A percentile compares a stretch with the other conserved stretches of the same genome.
These are phyloP conservation scores for Pelobates fuscus DNA, from an alignment of 2,113 vertebrate species.

Conservation along the genomic window DNA sequence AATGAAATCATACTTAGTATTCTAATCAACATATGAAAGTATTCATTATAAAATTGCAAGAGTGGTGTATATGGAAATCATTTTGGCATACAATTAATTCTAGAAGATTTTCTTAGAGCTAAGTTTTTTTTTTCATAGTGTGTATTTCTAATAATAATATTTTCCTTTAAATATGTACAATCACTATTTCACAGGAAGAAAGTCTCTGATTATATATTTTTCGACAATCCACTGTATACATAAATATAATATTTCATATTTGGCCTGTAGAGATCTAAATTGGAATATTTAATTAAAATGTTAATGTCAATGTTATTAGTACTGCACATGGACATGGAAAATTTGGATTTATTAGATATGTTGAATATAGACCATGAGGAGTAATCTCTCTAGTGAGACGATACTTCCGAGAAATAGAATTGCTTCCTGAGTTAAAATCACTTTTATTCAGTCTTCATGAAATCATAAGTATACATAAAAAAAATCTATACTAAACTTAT, in stretches of 20 bases:
- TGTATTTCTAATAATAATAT: slow-evolving; percentile 36
- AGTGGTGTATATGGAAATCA: slow-evolving; percentile 64
- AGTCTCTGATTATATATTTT: slow-evolving; percentile 15
- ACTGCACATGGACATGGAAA: slow-evolving; percentile 11
- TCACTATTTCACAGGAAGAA: slow-evolving; percentile 28
- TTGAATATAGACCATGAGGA: too few relatives aligned
- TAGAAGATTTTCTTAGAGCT: slow-evolving; percentile 21
- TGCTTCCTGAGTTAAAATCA: too few relatives aligned
- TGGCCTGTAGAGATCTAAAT: slow-evolving; percentile 7
- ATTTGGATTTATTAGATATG: not conserved
- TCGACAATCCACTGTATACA: slow-evolving; percentile 20
- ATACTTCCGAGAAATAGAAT: too few relatives aligned
- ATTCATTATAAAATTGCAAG: slow-evolving; percentile 70
- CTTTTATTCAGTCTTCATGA: too few relatives aligned
- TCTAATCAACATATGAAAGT: slow-evolving; percentile 77
- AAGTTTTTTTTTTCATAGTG: not conserved
- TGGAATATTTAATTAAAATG: slow-evolving; percentile 42
- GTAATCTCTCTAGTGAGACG: too few relatives aligned
- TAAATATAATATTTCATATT: slow-evolving; percentile 14
- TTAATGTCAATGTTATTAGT: slow-evolving; percentile 38
- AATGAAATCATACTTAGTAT: slow-evolving; percentile 78
- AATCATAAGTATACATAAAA: too few relatives aligned
- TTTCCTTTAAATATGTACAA: slow-evolving; percentile 27
- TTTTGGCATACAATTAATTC: slow-evolving; percentile 40
- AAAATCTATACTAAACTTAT: too few relatives aligned